phyloP scores from a whole-genome alignment of 1,140 invertebrate species.

The Artemia franciscana region DNA sequence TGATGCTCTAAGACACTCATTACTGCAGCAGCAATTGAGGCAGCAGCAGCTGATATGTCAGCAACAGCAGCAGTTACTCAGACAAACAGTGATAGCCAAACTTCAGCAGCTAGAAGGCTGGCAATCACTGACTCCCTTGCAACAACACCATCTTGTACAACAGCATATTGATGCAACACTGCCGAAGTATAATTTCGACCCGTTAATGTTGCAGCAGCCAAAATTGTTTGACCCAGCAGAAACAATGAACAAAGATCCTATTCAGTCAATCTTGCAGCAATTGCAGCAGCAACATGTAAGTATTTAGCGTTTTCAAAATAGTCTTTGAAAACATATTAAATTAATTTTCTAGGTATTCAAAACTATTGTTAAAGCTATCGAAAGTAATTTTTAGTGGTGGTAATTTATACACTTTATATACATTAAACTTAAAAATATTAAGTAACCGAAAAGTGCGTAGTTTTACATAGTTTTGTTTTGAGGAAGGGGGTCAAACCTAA shows the following conservation, averaged over 20 bases:
- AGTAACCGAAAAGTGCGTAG: no score
- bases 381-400: no score
- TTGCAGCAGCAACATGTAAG: slow-evolving; percentile 2
- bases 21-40: slow-evolving; percentile 12
- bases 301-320: no score
- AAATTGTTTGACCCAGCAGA: background rate
- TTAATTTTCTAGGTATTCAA: no score
- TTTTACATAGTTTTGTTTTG: no score
- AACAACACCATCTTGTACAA: slow-evolving; percentile 28
- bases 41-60: slow-evolving; percentile 15
- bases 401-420: no score
- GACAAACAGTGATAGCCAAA: slow-evolving; percentile 26
- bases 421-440: no score
- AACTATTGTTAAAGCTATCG: no score
- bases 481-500: no score
- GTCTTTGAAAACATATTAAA: no score
- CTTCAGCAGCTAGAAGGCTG: slow-evolving; percentile 38
- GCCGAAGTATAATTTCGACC: background rate
- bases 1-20: slow-evolving; percentile 5
- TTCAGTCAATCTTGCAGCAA: slow-evolving; percentile 3
- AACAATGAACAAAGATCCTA: slow-evolving; percentile 2
- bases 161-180: slow-evolving; percentile 1
- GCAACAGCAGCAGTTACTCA: slow-evolving; percentile 14
- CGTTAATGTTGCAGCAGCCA: background rate
- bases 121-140: slow-evolving; percentile 27